Percentiles rank a stretch among this genome's conserved stretches.
Conservation (phyloP, 1,140 invertebrate species). For the Magallana angulata region DNA sequence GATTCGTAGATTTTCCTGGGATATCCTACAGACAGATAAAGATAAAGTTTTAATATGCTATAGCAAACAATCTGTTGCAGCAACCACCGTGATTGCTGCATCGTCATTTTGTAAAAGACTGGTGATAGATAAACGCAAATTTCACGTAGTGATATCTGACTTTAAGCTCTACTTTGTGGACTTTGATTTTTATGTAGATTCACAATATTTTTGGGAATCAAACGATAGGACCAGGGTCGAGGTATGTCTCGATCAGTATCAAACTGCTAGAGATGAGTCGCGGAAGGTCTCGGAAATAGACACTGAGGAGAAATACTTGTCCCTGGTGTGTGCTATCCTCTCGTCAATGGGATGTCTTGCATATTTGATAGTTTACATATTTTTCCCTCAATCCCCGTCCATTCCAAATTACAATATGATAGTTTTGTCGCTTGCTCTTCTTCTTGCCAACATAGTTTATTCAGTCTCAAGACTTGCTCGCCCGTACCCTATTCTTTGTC, state of each 20-base stretch:
- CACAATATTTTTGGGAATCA: background rate
- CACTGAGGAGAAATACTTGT: background rate
- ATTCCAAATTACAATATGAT: background rate
- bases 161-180: background rate
- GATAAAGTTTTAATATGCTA: background rate
- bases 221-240: background rate
- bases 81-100: background rate
- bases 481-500: background rate
- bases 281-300: background rate
- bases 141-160: background rate
- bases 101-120: background rate
- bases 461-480: background rate
- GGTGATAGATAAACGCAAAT: conserved; percentile 1
- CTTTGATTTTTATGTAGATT: conserved; percentile 16
- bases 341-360: background rate
- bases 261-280: background rate
- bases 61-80: no score
- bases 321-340: background rate
- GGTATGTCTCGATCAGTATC: background rate
- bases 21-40: background rate
- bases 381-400: background rate
- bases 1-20: background rate
- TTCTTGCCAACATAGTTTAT: background rate
- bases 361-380: background rate
- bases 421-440: background rate